These are phyloP conservation scores for Catagonus wagneri DNA, from an alignment of 2,113 vertebrate species.

Conservation along the genomic window DNA sequence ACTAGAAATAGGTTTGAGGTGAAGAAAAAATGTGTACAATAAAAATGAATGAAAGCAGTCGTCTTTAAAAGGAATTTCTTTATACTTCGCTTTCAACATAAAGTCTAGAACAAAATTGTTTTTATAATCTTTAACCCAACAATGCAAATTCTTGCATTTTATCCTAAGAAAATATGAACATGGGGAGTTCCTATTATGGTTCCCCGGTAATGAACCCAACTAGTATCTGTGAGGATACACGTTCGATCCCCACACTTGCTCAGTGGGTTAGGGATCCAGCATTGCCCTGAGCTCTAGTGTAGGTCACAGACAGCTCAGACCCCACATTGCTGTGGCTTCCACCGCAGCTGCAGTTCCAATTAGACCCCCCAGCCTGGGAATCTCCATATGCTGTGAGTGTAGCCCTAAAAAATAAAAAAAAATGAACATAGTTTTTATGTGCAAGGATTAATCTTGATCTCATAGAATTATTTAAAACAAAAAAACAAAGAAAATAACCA, in stretches of 20 bases:
- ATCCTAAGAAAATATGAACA: neutral
- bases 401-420: too few species aligned
- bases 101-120: neutral
- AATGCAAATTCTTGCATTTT: neutral
- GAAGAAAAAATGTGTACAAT: neutral
- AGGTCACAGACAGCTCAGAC: too few species aligned
- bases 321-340: too few species aligned
- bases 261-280: too few species aligned
- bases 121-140: neutral
- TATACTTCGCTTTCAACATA: neutral
- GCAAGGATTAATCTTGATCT: neutral
- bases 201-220: too few species aligned
- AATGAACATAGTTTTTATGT: neutral
- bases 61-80: neutral
- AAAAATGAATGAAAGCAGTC: neutral
- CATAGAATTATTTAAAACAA: neutral
- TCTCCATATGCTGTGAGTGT: too few species aligned
- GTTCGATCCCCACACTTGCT: too few species aligned
- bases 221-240: too few species aligned
- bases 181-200: too few species aligned
- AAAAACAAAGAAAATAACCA: neutral
- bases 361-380: too few species aligned
- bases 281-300: too few species aligned
- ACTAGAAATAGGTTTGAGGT: neutral
- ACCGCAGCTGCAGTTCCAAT: too few species aligned